Base-by-base conservation (phyloP, 2,113 vertebrate genomes). In the Phoenicopterus ruber region DNA sequence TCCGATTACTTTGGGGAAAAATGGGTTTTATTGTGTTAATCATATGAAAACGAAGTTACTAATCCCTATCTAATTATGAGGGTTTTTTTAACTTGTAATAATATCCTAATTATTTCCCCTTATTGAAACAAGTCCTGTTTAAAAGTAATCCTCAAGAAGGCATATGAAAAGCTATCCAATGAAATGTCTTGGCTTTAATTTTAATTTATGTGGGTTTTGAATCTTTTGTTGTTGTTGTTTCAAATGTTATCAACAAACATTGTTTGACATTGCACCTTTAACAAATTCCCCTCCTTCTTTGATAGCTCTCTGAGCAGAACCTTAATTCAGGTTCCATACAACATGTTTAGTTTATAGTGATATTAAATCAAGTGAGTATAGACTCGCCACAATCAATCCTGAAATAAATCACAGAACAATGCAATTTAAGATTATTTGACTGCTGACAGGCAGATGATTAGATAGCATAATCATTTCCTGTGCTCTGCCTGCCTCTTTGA, bases 381-480 rank as follows among this genome's bases (percentile, higher is more conserved):
- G 83, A 96, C 52, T 96, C 20, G 8, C 38, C 86, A 91, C 92
- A 97, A 86, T 94, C 88, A 96, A 78, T 87, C 93, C 91, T 82
- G 74, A 96, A 85, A 93, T 71, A 91, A 96, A 94, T 96, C 65
- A 94, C 82, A 93, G 97, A 96, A 96, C 86, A 97, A 92, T 92
- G 86, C 95, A 97, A 97, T 98, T 97, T 97, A 97, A 97, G 94
- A 94, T 97, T 97, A 96, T 97, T 97, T 97, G 88, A 90, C 91
- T 97, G 92, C 83, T 97, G 93, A 93, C 83, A 97, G 96, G 78
- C 76, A 83, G 96, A 94, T 13, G 72, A 97, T 97, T 97, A 97
- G 95, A 83, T 72, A 95, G 71, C 14, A 55, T 71, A 92, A 96
- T 96, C 38, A 69, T 86, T 97, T 96, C 82, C 58, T 91, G 72